Percentiles rank a stretch among this genome's conserved stretches.
phyloP scores from a whole-genome alignment of 1,140 invertebrate species.

The Brachionus asplanchnoidis region DNA sequence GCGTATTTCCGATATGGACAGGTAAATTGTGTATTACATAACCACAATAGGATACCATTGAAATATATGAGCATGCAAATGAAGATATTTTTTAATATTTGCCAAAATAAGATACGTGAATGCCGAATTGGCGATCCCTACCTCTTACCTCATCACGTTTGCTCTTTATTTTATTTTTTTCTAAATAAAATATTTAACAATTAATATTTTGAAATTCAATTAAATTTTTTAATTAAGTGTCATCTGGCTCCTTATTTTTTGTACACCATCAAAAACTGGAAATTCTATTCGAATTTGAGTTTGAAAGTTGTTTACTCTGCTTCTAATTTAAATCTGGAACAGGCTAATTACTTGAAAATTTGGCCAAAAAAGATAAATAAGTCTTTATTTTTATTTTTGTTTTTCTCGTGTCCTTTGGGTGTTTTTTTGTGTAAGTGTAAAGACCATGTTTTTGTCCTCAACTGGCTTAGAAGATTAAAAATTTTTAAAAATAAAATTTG shows the following conservation, averaged over 20 bases:
- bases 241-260: not conserved
- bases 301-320: not conserved
- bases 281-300: not conserved
- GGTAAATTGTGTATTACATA: not conserved
- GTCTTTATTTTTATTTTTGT: not conserved
- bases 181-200: not conserved
- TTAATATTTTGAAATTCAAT: not conserved
- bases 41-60: not conserved
- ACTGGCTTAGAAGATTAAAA: not conserved
- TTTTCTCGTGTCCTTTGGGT: not conserved
- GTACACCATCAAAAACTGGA: not conserved
- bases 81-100: not conserved
- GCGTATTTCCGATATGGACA: slow-evolving; percentile 6
- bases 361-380: not conserved
- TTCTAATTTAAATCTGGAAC: not conserved
- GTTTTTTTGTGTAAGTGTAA: not conserved
- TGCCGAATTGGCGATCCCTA: not conserved
- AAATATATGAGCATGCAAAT: not conserved
- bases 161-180: not conserved
- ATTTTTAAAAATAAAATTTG: not conserved
- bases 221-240: slow-evolving; percentile 13
- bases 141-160: not conserved
- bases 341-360: not conserved
- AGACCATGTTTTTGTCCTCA: not conserved
- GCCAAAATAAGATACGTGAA: not conserved